Conservation (phyloP, 2,797 vertebrate genomes). For the Rhinichthys osculus region DNA sequence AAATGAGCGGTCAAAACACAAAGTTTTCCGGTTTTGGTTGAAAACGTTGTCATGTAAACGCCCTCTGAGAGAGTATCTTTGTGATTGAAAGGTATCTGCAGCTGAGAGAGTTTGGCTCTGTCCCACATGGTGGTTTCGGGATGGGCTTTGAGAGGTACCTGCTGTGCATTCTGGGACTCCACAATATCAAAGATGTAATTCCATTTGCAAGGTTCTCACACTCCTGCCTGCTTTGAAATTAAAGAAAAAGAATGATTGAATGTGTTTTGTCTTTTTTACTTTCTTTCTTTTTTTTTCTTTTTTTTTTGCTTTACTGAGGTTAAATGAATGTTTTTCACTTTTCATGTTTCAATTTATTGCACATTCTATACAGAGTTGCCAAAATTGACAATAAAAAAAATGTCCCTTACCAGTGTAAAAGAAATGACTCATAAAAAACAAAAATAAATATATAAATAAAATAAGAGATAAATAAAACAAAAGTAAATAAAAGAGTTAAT, state of each 20-base stretch:
- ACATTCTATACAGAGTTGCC: too few relatives aligned
- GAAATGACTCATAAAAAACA: too few relatives aligned
- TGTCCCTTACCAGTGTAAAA: background rate
- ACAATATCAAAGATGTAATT: slow-evolving; percentile 96
- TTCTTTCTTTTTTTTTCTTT: background rate
- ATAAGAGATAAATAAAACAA: too few relatives aligned
- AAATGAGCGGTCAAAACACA: background rate
- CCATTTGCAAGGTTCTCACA: slow-evolving; percentile 92
- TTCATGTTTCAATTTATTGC: background rate
- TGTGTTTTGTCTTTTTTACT: background rate
- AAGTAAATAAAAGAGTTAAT: too few relatives aligned
- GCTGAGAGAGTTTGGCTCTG: slow-evolving; percentile 90
- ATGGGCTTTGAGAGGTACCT: slow-evolving; percentile 97
- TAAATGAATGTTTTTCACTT: background rate
- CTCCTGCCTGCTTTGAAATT: slow-evolving; percentile 88
- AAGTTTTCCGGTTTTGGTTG: background rate
- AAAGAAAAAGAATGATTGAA: background rate
- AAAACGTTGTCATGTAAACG: background rate
- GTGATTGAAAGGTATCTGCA: slow-evolving; percentile 90
- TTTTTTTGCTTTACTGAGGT: background rate
- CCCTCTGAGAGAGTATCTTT: background rate
- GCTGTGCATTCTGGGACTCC: slow-evolving; percentile 91
- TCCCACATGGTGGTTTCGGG: slow-evolving; percentile 95
- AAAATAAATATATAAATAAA: too few relatives aligned
- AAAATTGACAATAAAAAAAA: background rate